These are phyloP conservation scores for Thymallus thymallus DNA, from an alignment of 2,113 vertebrate species.

Conservation along the genomic window DNA sequence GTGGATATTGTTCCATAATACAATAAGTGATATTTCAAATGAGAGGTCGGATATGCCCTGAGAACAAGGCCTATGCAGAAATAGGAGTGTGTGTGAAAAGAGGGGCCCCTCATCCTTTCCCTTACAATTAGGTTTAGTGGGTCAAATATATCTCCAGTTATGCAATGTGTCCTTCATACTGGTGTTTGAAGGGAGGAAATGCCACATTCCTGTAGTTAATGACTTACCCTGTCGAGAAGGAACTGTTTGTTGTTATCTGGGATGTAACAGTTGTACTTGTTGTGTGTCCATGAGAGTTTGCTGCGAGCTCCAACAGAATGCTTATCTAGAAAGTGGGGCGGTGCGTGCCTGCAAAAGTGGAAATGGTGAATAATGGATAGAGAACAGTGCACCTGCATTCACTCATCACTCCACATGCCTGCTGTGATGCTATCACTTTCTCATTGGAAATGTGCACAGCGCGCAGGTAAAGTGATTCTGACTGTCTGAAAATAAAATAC, in stretches of 20 bases:
- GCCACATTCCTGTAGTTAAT: constrained; percentile 6
- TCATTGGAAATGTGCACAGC: constrained; percentile 14
- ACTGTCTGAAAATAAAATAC: constrained; percentile 2
- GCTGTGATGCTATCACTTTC: constrained; percentile 33
- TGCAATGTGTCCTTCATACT: not conserved
- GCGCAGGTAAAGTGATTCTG: constrained; percentile 21
- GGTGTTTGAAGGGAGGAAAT: not conserved
- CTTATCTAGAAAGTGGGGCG: constrained; percentile 31
- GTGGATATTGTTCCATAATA: too few relatives aligned
- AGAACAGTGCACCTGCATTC: constrained; percentile 16
- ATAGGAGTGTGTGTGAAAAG: not conserved
- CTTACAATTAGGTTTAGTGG: not conserved
- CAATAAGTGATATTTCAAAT: too few relatives aligned
- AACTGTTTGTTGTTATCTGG: constrained; percentile 6
- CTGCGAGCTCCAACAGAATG: constrained; percentile 13
- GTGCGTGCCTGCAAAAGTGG: constrained; percentile 52
- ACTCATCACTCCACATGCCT: constrained; percentile 43
- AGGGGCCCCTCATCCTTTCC: not conserved
- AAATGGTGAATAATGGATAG: constrained; percentile 59
- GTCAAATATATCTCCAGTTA: not conserved
- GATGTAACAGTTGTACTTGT: constrained; percentile 13
- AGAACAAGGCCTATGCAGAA: not conserved
- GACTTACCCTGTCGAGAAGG: constrained; percentile 13
- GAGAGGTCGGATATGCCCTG: too few relatives aligned
- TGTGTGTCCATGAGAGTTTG: constrained; percentile 45